These are phyloP conservation scores for Leuctra nigra DNA, from an alignment of 2,888 invertebrate species.

Conservation along the genomic window DNA sequence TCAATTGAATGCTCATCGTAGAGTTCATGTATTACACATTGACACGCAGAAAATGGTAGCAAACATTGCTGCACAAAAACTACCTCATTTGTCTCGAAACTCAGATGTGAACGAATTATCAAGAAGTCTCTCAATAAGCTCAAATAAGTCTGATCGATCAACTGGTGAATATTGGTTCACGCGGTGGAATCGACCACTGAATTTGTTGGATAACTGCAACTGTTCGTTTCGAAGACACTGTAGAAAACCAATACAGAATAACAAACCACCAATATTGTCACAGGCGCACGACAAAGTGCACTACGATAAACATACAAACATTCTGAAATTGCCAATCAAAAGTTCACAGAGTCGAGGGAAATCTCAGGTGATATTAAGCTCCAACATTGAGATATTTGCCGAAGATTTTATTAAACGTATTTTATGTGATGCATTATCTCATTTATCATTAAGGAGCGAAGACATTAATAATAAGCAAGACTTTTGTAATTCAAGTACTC, in stretches of 20 bases:
- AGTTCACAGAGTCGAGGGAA: background rate
- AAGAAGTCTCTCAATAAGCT: slow-evolving; percentile 9
- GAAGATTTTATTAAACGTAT: slow-evolving; percentile 39
- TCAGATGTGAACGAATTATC: slow-evolving; percentile 28
- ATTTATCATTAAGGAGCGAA: background rate
- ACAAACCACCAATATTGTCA: background rate
- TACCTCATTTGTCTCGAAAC: slow-evolving; percentile 23
- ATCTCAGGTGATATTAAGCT: background rate
- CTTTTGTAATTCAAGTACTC: background rate
- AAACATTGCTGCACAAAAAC: slow-evolving; percentile 13
- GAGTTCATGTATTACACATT: slow-evolving; percentile 38
- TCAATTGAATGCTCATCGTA: slow-evolving; percentile 36
- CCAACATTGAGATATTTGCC: slow-evolving; percentile 38
- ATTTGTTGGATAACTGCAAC: slow-evolving; percentile 37
- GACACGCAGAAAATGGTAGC: slow-evolving; percentile 28
- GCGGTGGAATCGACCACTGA: slow-evolving; percentile 42
- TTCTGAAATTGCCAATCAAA: background rate
- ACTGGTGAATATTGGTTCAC: slow-evolving; percentile 46
- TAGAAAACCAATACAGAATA: slow-evolving; percentile 33
- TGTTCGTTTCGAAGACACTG: slow-evolving; percentile 41
- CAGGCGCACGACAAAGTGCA: slow-evolving; percentile 2
- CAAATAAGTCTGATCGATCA: slow-evolving; percentile 36
- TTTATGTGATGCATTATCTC: slow-evolving; percentile 38
- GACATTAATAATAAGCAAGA: background rate
- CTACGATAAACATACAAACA: background rate